Conservation (phyloP, 2,888 invertebrate genomes). For the Labia minor region DNA sequence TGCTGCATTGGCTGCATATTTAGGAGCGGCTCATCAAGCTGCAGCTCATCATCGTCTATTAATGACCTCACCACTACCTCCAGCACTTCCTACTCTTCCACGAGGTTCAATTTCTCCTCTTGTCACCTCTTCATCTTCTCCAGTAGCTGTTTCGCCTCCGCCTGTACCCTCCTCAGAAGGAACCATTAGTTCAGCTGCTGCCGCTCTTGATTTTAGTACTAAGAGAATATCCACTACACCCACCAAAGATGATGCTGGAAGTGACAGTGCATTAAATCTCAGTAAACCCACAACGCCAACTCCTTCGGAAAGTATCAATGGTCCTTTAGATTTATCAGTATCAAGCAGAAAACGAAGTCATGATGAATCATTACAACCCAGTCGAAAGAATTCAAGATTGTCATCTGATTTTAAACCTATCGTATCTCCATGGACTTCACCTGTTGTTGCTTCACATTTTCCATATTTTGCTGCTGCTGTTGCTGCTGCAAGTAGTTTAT, state of each 20-base stretch:
- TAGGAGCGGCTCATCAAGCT: conserved; percentile 60
- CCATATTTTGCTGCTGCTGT: conserved; percentile 71
- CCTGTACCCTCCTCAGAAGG: conserved; percentile 42
- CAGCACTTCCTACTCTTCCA: conserved; percentile 30
- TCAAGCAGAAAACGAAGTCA: conserved; percentile 60
- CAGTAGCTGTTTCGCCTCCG: conserved; percentile 29
- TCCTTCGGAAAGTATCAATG: conserved; percentile 42
- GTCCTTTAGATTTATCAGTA: conserved; percentile 72
- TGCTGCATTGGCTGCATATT: conserved; percentile 71
- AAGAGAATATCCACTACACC: conserved; percentile 44
- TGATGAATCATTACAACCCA: conserved; percentile 42
- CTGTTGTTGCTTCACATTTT: conserved; percentile 60
- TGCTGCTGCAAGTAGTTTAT: conserved; percentile 59
- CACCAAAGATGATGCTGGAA: conserved; percentile 42
- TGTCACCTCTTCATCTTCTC: conserved; percentile 57
- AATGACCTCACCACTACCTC: conserved; percentile 50
- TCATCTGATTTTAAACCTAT: conserved; percentile 53
- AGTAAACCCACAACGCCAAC: conserved; percentile 53
- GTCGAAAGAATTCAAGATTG: conserved; percentile 28
- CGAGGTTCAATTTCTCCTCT: conserved; percentile 55
- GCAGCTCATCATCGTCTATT: conserved; percentile 63
- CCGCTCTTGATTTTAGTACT: conserved; percentile 68
- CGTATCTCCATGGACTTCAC: conserved; percentile 67
- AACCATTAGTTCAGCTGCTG: conserved; percentile 40
- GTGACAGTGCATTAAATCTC: conserved; percentile 58